Evolutionary conservation across 2,888 invertebrate genomes (phyloP), one percentile per base, ranked within the genome.

Genomic region (Tetramorium bicarinatum): DNA sequence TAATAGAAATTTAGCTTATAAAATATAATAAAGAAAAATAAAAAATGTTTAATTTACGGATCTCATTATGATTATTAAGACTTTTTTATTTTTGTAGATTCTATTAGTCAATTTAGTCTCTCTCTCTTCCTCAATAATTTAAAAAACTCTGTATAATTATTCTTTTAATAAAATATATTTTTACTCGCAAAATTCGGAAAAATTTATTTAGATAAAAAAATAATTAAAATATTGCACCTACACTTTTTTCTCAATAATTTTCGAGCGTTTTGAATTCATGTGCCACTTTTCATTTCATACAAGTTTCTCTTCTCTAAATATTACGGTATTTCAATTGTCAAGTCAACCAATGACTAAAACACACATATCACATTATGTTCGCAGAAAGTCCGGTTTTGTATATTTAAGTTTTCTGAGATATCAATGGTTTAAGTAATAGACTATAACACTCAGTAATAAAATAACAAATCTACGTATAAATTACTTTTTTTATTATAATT

Each of bases 221-320:
- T 9, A 8, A 15, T 41, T 56, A 18, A 72, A 54, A 25, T 72
- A 15, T 71, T 9, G 18, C 2, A 25, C 9, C 1, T 1, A 18
- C 9, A 71, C 18, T 71, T 74, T 15, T 29, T 44, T 59, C 9
- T 29, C 8, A 7, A 2, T 18, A n/a, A 44, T 47, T 61, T 61
- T 74, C 1, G 1, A 74, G 4, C 44, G 15, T 61, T 56, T 2
- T 59, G n/a, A 18, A 56, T 74, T 74, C 15, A 3, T 47, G 29
- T 44, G 34, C 52, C 52, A 72, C 56, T 56, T 72, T 72, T 25
- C 21, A 64, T 76, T 25, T 49, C 11, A 2, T 52, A 47, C 1
- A 64, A n/a, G 52, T 66, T 66, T 66, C 21, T 76, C 18, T 64
- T 67, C 21, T 52, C 13, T 2, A 38, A 49, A 66, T 66, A 76